Evolutionary conservation across 2,888 invertebrate species (phyloP).

Genomic region (Drosophila buzzatii): DNA sequence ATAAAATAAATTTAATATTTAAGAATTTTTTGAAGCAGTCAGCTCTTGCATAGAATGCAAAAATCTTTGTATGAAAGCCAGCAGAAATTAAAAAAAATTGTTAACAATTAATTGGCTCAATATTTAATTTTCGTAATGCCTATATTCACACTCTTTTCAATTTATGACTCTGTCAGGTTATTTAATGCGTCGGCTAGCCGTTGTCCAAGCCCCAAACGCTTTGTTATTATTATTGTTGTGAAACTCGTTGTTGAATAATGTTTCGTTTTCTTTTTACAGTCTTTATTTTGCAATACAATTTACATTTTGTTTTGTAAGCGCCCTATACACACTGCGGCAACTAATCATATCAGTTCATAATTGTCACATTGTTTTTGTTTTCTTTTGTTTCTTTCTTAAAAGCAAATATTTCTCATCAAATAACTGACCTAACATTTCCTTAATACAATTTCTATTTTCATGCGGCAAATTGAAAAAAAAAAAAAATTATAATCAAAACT

Average conservation of each 20-base stretch:
- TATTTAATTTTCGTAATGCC: too few relatives aligned
- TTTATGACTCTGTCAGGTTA: conserved; percentile 11
- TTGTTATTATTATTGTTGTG: conserved; percentile 17
- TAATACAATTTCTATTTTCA: conserved; percentile 66
- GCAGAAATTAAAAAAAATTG: too few relatives aligned
- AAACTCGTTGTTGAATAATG: conserved; percentile 34
- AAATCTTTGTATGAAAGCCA: too few relatives aligned
- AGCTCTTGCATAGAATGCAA: too few relatives aligned
- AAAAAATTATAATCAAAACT: conserved; percentile 1
- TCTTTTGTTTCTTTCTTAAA: conserved; percentile 11
- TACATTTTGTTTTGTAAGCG: conserved; percentile 61
- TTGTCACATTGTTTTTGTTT: neutral
- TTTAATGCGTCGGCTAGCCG: conserved; percentile 10
- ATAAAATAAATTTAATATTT: too few relatives aligned
- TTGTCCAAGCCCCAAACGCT: conserved; percentile 16
- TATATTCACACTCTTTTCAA: neutral
- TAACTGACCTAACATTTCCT: conserved; percentile 64
- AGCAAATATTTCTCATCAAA: conserved; percentile 18
- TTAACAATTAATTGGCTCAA: too few relatives aligned
- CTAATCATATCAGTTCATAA: conserved; percentile 25
- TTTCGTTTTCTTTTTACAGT: conserved; percentile 73
- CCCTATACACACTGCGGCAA: conserved; percentile 43
- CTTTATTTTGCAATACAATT: conserved; percentile 45
- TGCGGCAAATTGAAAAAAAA: conserved; percentile 48
- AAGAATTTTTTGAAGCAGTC: too few relatives aligned